Conservation (phyloP, 2,113 vertebrate genomes). For the Chionis minor region DNA sequence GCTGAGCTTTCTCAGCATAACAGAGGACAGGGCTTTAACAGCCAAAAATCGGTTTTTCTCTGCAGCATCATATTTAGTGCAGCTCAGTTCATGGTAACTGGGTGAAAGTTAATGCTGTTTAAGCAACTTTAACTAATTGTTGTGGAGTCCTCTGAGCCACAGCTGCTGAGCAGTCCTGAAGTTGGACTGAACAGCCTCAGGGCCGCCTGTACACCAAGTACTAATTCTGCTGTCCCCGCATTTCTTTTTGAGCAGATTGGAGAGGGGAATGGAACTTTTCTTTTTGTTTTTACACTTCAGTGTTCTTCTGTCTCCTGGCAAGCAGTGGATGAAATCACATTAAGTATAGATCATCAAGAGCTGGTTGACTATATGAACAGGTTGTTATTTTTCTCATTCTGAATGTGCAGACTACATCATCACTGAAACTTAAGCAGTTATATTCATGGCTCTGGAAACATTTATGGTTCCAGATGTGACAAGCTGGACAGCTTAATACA, state of each 20-base stretch:
- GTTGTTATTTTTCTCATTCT: not conserved
- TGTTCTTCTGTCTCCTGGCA: not conserved
- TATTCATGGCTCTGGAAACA: not conserved
- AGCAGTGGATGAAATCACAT: not conserved
- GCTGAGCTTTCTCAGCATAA: constrained; percentile 4
- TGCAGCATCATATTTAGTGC: not conserved
- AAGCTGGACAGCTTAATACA: not conserved
- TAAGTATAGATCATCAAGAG: not conserved
- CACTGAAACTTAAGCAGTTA: not conserved
- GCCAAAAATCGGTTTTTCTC: not conserved
- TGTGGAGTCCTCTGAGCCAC: not conserved
- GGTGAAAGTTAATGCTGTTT: not conserved
- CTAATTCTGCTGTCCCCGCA: not conserved
- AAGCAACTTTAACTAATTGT: not conserved
- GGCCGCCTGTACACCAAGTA: not conserved
- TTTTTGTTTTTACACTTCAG: not conserved
- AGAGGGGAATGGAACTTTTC: not conserved
- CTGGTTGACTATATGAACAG: not conserved
- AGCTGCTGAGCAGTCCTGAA: not conserved
- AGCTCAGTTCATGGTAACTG: not conserved
- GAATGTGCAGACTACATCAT: not conserved
- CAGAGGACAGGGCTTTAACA: not conserved
- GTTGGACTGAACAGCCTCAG: not conserved
- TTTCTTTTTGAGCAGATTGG: not conserved
- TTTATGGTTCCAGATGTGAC: not conserved